Evolutionary conservation across 2,797 vertebrate genomes (phyloP).

Genomic region (Eulemur albifrons): DNA sequence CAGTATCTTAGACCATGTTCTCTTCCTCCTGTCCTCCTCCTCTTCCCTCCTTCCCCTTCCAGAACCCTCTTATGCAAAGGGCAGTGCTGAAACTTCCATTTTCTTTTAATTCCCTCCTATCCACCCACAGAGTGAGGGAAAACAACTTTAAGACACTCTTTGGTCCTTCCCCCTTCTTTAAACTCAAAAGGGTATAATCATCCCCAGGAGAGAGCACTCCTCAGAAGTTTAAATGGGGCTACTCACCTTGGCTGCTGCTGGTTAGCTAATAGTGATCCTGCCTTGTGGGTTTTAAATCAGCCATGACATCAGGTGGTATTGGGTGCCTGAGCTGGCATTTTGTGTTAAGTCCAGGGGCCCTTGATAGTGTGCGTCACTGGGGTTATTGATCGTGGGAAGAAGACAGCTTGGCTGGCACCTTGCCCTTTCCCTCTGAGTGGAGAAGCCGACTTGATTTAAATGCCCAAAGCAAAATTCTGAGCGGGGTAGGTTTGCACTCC

Average conservation of each 20-base stretch:
- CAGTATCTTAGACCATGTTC: background rate
- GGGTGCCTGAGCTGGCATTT: constrained; percentile 69
- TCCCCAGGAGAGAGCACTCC: constrained; percentile 21
- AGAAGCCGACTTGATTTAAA: background rate
- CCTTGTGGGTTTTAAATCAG: constrained; percentile 65
- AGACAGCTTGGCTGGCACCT: constrained; percentile 73
- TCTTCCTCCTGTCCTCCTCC: background rate
- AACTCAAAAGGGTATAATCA: constrained; percentile 61
- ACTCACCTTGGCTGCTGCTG: constrained; percentile 35
- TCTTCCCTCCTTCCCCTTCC: constrained; percentile 17
- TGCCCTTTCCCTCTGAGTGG: background rate
- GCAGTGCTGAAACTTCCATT: constrained; percentile 70
- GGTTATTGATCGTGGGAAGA: constrained; percentile 79
- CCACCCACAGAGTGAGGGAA: constrained; percentile 65
- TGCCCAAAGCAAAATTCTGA: constrained; percentile 33
- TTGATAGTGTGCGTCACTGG: constrained; percentile 77
- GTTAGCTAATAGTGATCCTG: constrained; percentile 55
- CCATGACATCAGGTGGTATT: constrained; percentile 73
- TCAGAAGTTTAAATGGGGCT: constrained; percentile 70
- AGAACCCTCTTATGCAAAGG: constrained; percentile 71
- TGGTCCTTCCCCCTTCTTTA: constrained; percentile 55
- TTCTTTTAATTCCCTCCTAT: constrained; percentile 65
- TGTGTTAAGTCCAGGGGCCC: constrained; percentile 68
- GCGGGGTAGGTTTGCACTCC: background rate
- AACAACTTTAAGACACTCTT: constrained; percentile 59